Evolutionary conservation across 2,113 vertebrate genomes (phyloP).

Genomic region (Vicugna pacos): DNA sequence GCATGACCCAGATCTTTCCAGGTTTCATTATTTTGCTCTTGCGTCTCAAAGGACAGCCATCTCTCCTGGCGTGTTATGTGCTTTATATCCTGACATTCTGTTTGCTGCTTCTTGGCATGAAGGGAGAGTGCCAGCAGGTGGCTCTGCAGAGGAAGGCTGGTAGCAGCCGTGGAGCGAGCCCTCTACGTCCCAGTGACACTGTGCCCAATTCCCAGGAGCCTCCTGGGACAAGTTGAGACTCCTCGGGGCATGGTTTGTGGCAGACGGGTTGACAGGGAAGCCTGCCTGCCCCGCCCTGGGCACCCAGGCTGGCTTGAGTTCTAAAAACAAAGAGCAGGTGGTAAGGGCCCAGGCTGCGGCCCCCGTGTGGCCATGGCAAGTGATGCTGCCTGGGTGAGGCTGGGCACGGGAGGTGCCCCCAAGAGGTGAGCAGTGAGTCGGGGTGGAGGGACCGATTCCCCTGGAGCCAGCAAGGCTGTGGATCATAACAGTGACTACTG

Average conservation of each 20-base stretch:
- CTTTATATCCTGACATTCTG: neutral
- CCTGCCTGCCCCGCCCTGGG: neutral
- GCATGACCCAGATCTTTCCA: neutral
- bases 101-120: neutral
- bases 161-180: neutral
- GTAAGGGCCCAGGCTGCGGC: neutral
- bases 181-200: neutral
- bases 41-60: neutral
- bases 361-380: neutral
- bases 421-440: neutral
- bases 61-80: neutral
- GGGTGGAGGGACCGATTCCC: neutral
- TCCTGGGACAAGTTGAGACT: neutral
- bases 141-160: neutral
- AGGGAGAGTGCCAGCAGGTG: neutral
- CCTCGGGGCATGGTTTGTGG: neutral
- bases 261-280: neutral
- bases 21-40: constrained; percentile 36
- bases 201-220: neutral
- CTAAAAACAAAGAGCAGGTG: neutral
- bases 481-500: neutral
- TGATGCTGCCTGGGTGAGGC: neutral
- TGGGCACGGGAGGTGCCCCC: neutral
- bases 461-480: constrained; percentile 19
- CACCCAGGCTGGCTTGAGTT: neutral